Evolutionary conservation across 92 coral and sea anemone genomes (phyloP).

Genomic region (Parazoanthus darwini): DNA sequence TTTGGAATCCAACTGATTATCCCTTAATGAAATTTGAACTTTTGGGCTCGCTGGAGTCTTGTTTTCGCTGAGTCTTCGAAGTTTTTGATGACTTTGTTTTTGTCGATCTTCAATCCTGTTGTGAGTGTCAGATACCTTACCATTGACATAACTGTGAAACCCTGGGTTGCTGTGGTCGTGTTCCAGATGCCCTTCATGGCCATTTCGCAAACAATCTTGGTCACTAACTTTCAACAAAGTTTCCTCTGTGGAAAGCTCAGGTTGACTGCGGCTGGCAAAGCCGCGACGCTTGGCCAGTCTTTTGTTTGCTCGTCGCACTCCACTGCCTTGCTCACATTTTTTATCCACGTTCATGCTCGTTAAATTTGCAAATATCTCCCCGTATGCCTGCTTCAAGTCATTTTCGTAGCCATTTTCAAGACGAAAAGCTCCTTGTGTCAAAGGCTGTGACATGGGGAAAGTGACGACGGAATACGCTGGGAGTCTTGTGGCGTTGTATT

Average conservation of each 20-base stretch:
- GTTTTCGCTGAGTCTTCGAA: conserved; percentile 26
- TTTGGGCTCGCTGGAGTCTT: background rate
- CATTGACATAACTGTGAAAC: background rate
- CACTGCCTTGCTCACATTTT: conserved; percentile 5
- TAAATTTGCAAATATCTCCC: conserved; percentile 55
- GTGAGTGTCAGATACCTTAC: background rate
- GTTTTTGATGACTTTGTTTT: conserved; percentile 31
- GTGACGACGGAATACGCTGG: background rate
- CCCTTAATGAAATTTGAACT: conserved; percentile 7
- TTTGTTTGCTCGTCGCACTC: conserved; percentile 34
- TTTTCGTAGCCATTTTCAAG: conserved; percentile 38
- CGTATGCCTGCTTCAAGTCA: conserved; percentile 52
- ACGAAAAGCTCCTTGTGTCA: conserved; percentile 8
- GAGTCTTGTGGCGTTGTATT: background rate
- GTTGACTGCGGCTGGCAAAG: background rate
- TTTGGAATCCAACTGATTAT: background rate
- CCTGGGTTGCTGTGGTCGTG: background rate
- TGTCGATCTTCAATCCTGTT: background rate
- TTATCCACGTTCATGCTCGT: conserved; percentile 26
- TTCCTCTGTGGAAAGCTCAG: background rate
- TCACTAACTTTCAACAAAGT: background rate
- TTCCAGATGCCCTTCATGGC: background rate
- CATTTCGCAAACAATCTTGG: background rate
- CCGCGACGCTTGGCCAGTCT: conserved; percentile 43
- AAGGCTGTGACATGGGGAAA: conserved; percentile 16